Conservation (phyloP, 2,113 vertebrate species). For the Notiomystis cincta region DNA sequence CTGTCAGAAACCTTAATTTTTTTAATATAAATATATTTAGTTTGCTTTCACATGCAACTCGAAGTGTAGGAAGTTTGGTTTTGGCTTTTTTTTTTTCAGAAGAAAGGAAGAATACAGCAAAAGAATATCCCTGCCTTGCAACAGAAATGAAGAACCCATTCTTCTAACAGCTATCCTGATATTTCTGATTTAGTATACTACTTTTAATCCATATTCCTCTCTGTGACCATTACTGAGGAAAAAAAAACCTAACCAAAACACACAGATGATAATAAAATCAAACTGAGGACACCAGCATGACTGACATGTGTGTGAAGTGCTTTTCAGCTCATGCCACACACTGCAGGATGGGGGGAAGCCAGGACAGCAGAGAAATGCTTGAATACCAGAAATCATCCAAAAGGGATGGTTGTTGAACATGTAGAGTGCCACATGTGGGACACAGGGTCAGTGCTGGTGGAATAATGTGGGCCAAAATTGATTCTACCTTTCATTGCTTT, state of each 20-base stretch:
- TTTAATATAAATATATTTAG: background rate
- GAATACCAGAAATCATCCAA: background rate
- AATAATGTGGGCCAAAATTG: background rate
- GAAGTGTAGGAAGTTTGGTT: background rate
- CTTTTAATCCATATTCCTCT: background rate
- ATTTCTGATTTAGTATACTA: background rate
- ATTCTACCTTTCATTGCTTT: background rate
- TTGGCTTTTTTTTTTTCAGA: background rate
- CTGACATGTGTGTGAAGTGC: rapidly evolving
- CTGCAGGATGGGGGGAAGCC: background rate
- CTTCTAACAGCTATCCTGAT: background rate
- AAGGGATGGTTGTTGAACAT: background rate
- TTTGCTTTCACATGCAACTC: background rate
- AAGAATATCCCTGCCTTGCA: background rate
- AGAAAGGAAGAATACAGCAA: background rate
- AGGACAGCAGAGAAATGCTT: background rate
- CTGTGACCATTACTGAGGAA: background rate
- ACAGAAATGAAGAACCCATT: background rate
- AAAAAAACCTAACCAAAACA: background rate
- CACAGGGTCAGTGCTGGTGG: background rate
- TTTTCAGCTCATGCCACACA: background rate
- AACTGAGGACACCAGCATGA: background rate
- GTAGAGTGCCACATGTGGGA: background rate
- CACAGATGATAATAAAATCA: background rate
- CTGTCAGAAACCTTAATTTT: background rate